A percentile compares a stretch with the other conserved stretches of the same genome.
Conservation (phyloP, 2,113 vertebrate species). For the Apteryx mantelli region DNA sequence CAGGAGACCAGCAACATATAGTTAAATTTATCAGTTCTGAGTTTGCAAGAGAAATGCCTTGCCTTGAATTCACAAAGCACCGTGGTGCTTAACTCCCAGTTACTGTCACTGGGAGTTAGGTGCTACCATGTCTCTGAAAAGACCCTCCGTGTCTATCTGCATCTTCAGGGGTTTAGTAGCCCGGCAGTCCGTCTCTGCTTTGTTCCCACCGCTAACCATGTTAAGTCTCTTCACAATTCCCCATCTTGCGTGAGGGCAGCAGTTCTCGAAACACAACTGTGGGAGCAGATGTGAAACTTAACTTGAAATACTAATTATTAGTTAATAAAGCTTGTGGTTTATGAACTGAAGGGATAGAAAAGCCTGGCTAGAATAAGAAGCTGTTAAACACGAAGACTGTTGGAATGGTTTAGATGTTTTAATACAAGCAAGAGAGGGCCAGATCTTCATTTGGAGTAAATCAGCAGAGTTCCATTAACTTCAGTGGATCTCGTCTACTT, state of each 20-base stretch:
- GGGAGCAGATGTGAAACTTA: not conserved
- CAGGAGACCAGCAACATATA: rapidly evolving
- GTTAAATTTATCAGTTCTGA: not conserved
- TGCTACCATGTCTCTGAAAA: rapidly evolving
- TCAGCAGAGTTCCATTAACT: slow-evolving; percentile 44
- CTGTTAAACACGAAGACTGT: slow-evolving; percentile 21
- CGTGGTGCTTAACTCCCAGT: not conserved
- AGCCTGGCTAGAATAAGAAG: not conserved
- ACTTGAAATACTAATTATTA: slow-evolving; percentile 29
- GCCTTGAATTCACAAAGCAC: not conserved
- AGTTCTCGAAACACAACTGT: not conserved
- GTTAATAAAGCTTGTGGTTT: slow-evolving; percentile 49
- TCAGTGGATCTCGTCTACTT: slow-evolving; percentile 3
- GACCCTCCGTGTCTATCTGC: not conserved
- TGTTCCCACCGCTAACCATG: not conserved
- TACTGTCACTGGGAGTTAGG: not conserved
- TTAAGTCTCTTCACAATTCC: not conserved
- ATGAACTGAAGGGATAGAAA: not conserved
- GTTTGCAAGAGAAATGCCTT: not conserved
- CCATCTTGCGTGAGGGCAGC: not conserved
- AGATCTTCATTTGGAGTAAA: slow-evolving; percentile 24
- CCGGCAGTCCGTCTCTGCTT: not conserved
- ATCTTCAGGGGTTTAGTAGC: not conserved
- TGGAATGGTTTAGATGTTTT: not conserved
- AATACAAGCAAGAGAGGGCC: not conserved